Evolutionary conservation across 2,797 vertebrate genomes (phyloP).

Genomic region (Argya squamiceps): DNA sequence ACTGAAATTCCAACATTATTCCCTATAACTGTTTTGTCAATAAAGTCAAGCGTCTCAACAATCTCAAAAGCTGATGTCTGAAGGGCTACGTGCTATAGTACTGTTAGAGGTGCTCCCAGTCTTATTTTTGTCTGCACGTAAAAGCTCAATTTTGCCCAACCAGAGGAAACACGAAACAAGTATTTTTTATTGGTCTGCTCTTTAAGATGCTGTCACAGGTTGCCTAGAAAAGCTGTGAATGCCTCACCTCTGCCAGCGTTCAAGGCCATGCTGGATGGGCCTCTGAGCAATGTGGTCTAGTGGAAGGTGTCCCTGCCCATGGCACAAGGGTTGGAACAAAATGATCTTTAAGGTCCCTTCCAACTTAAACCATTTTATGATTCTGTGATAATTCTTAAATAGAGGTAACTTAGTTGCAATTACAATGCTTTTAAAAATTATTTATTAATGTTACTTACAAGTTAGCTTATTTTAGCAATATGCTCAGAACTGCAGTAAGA

Average conservation of each 20-base stretch:
- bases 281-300: not conserved
- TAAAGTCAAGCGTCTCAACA: not conserved
- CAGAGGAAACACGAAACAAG: not conserved
- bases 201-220: not conserved
- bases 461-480: not conserved
- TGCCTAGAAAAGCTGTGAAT: not conserved
- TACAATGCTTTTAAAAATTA: not conserved
- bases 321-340: not conserved
- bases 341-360: not conserved
- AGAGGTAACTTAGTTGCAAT: not conserved
- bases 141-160: not conserved
- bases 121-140: not conserved
- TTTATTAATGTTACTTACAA: not conserved
- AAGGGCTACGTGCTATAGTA: rapidly evolving
- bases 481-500: not conserved
- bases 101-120: not conserved
- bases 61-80: not conserved
- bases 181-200: not conserved
- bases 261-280: not conserved
- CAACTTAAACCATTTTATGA: not conserved
- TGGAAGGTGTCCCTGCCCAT: not conserved
- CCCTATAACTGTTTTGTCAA: not conserved
- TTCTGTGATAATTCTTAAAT: not conserved
- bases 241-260: not conserved
- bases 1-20: not conserved